Evolutionary conservation across 2,113 vertebrate species (phyloP), one percentile per base, ranked within the genome.

Genomic region (Callaeas wilsoni): DNA sequence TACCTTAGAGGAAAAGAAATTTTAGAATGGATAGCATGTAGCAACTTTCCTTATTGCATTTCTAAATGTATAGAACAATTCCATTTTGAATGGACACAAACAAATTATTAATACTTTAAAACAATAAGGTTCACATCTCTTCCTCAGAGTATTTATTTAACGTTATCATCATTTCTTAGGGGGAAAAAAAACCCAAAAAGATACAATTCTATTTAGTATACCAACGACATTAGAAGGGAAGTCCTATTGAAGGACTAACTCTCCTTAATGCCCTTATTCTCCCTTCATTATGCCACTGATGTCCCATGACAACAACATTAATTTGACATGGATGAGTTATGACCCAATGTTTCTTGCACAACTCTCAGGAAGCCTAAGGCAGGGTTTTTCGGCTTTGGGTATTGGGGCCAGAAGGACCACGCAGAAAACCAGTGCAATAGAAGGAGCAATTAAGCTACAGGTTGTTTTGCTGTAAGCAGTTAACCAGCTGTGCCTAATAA

Each of bases 261-360:
- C 98, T 99, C 98, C 96, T 96, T 97, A 98, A 98, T 97, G 98
- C 98, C 99, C 99, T 99, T 98, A 98, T 95, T 97, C 93, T 98
- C 84, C 95, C 79, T 97, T 98, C 99, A 99, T 99, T 98, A 98
- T 98, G 98, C 97, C 98, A 97, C 98, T 68, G 97, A 91, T 98
- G 98, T 98, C 99, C 98, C 98, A 98, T 97, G 98, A 98, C 98
- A 98, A 98, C 98, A 98, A 98, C 96, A 98, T 97, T 98, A 98
- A 98, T 98, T 98, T 98, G 98, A 98, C 97, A 98, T 82, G 97
- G 97, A 97, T 99, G 99, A 99, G 97, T 98, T 98, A 98, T 98
- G 98, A 98, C 98, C 98, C 98, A 89, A 97, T 95, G 97, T 97
- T 98, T 95, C 87, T 96, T 95, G 93, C 87, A 81, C n/a, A 96